Evolutionary conservation across 2,888 invertebrate genomes (phyloP), one percentile per base, ranked within the genome.

Genomic region (Apamea anceps): DNA sequence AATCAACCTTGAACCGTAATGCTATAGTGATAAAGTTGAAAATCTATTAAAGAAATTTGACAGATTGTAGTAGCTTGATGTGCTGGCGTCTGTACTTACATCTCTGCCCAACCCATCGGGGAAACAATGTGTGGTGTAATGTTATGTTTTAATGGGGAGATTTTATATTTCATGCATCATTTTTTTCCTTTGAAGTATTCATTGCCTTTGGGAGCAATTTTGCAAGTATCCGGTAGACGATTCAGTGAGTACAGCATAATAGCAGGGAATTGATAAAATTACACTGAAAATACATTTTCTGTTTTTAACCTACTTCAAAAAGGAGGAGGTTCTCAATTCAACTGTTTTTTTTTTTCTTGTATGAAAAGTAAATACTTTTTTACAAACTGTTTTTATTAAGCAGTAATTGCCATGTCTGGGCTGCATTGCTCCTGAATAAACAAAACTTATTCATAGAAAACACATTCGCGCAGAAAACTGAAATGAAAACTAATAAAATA

Each of bases 401-500:
- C 21, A 32, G 18, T 3, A 28, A 76, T 57, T 32, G 5, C 8
- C 2, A 32, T 32, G 15, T 72, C 7, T 7, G 10, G 28, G 2
- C 32, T 32, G 51, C 51, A n/a, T 13, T 51, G 37, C n/a, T 51
- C 7, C 7, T 10, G 28, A 42, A 13, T 8, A 51, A 18, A 51
- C 15, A 54, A 79, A 32, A 18, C n/a, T 2, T 15, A 28, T 42
- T 28, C 7, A n/a, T n/a, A 32, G 1, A 60, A 32, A 3, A 28
- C 7, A 45, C 12, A 60, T 10, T 12, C 45, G n/a, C 2, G 2
- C n/a, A 54, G n/a, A 45, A 42, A 48, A 57, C 32, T 65, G 7
- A 37, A 74, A 28, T 63, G 6, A 32, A 60, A 66, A 42, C 37
- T 21, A 76, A 77, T 51, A 4, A 63, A 63, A 48, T 37, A 48